Conservation (phyloP, 1,140 invertebrate species). For the Camponotus pennsylvanicus region DNA sequence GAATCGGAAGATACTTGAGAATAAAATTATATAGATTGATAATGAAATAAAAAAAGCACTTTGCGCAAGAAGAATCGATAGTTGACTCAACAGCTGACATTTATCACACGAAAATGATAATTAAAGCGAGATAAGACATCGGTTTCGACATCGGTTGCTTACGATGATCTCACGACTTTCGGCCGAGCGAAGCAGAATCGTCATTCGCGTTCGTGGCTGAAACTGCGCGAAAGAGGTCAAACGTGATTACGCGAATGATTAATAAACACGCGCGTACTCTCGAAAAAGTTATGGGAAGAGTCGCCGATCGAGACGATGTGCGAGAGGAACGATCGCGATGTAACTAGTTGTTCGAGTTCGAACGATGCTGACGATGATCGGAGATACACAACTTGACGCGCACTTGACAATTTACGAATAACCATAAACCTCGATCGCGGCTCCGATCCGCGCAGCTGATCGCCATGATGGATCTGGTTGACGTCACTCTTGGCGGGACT, state of each 20-base stretch:
- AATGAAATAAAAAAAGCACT: neutral
- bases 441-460: constrained; percentile 11
- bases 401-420: constrained; percentile 3
- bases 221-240: constrained; percentile 1
- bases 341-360: too few species aligned
- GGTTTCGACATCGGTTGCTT: neutral
- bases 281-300: neutral
- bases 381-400: too few species aligned
- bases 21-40: too few species aligned
- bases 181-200: neutral
- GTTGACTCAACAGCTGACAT: neutral
- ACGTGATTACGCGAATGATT: constrained; percentile 40
- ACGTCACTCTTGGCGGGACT: constrained; percentile 52
- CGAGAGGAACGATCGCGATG: neutral
- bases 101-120: constrained; percentile 26
- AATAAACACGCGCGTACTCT: neutral
- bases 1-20: too few species aligned
- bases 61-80: neutral
- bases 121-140: neutral
- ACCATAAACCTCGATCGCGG: neutral
- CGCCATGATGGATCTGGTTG: constrained; percentile 41
- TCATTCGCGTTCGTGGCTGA: neutral
- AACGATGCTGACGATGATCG: neutral
- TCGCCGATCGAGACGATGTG: neutral
- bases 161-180: neutral